These are phyloP conservation scores for Pterocles burchelli DNA, from an alignment of 2,113 vertebrate species.

Conservation along the genomic window DNA sequence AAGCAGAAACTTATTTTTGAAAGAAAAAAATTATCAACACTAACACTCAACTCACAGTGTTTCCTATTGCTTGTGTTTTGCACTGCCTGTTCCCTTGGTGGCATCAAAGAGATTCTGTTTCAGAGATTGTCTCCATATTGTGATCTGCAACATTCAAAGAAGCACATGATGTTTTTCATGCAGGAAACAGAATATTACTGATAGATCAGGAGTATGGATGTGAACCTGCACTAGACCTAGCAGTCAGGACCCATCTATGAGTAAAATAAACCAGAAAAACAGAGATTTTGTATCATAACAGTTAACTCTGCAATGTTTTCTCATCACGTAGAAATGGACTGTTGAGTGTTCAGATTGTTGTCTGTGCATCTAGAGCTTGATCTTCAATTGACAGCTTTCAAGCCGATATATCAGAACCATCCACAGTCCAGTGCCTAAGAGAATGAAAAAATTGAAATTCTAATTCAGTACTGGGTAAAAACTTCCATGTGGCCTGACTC, in stretches of 20 bases:
- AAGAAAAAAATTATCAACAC: neutral
- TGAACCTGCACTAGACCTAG: neutral
- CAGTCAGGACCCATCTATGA: neutral
- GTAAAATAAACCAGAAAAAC: neutral
- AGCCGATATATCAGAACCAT: neutral
- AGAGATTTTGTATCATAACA: neutral
- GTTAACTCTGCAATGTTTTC: neutral
- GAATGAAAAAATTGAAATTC: conserved; percentile 50
- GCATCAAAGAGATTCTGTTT: neutral
- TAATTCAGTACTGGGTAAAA: conserved; percentile 33
- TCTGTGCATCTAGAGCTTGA: neutral
- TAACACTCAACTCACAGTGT: neutral
- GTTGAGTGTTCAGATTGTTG: neutral
- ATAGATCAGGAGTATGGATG: neutral
- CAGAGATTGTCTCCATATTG: neutral
- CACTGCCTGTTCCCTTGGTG: neutral
- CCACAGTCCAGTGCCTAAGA: neutral
- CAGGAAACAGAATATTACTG: neutral
- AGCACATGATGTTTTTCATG: neutral
- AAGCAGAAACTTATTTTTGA: neutral
- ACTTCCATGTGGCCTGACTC: conserved; percentile 45
- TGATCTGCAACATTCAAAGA: neutral
- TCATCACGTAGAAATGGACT: neutral
- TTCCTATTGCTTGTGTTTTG: neutral
- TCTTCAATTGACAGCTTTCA: conserved; percentile 16